These are phyloP conservation scores for Drosophila lacteicornis DNA, from an alignment of 1,140 invertebrate species.

Conservation along the genomic window DNA sequence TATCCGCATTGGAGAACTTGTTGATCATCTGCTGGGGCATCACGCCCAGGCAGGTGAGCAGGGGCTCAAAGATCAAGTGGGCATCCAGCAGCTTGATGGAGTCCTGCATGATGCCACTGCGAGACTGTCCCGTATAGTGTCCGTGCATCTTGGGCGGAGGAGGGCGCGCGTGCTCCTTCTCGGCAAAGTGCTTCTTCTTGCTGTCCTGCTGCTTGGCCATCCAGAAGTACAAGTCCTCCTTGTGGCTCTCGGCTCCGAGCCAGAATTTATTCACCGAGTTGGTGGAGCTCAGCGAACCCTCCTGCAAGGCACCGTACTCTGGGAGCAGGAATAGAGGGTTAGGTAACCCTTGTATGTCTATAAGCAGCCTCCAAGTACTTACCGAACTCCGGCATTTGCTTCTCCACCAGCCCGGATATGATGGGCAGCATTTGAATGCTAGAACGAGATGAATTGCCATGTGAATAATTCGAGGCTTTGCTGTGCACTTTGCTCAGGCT, in stretches of 20 bases:
- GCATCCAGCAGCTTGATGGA: conserved; percentile 94
- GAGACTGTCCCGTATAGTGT: conserved; percentile 43
- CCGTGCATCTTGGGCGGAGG: conserved; percentile 64
- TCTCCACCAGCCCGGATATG: conserved; percentile 83
- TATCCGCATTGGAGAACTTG: conserved; percentile 84
- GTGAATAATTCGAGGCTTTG: conserved; percentile 82
- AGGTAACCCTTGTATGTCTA: not conserved
- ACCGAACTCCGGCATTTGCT: conserved; percentile 83
- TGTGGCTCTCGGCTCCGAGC: conserved; percentile 85
- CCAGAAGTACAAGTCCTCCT: conserved; percentile 97
- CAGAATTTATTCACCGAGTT: conserved; percentile 86
- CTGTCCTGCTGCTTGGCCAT: conserved; percentile 96
- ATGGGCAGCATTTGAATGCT: conserved; percentile 85
- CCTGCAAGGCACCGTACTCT: conserved; percentile 91
- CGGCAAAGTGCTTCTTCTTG: conserved; percentile 82
- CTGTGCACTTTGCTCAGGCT: conserved; percentile 74
- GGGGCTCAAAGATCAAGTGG: conserved; percentile 96
- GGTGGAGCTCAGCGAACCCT: conserved; percentile 87
- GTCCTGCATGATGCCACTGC: conserved; percentile 89
- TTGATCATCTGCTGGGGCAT: conserved; percentile 93
- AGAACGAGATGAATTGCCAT: conserved; percentile 84
- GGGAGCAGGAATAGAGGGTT: not conserved
- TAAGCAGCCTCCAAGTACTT: not conserved
- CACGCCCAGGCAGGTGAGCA: conserved; percentile 93
- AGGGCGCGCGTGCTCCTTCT: conserved; percentile 66